A percentile compares a stretch with the other conserved stretches of the same genome.
phyloP scores from a whole-genome alignment of 2,888 invertebrate species.

The Coecobrya sp. region DNA sequence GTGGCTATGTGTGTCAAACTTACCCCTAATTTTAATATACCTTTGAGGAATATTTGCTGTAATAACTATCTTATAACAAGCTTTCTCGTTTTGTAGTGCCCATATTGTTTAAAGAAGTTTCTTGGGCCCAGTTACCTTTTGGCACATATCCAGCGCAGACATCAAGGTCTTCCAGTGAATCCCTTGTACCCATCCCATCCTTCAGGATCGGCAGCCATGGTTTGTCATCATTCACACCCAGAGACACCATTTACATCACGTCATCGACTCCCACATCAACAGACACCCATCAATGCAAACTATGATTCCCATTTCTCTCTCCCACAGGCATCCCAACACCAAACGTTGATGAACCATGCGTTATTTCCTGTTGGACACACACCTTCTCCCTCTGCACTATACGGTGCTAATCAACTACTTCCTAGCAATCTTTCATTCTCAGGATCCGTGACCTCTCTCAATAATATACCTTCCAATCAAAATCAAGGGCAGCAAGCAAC shows the following conservation, averaged over 20 bases:
- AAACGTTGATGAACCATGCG: background rate
- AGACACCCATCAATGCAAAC: background rate
- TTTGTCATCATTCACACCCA: constrained; percentile 10
- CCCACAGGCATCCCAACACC: constrained; percentile 33
- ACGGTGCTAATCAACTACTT: constrained; percentile 45
- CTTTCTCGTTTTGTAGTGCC: constrained; percentile 79
- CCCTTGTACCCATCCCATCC: constrained; percentile 45
- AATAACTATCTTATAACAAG: background rate
- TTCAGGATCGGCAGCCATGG: constrained; percentile 39
- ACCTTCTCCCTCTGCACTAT: constrained; percentile 49
- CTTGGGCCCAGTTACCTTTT: constrained; percentile 79
- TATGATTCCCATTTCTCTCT: background rate
- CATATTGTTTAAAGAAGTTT: constrained; percentile 85
- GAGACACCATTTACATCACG: constrained; percentile 4
- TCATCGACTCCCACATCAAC: constrained; percentile 5
- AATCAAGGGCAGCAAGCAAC: background rate
- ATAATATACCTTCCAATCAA: constrained; percentile 36
- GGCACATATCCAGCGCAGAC: constrained; percentile 85
- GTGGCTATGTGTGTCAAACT: background rate
- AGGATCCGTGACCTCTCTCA: constrained; percentile 63
- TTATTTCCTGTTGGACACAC: constrained; percentile 47
- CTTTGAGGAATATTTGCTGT: background rate
- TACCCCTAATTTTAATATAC: background rate
- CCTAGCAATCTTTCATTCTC: constrained; percentile 57
- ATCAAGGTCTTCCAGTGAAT: constrained; percentile 86